Base-by-base conservation (phyloP, 2,888 invertebrate species). In the Drosophila formosana region DNA sequence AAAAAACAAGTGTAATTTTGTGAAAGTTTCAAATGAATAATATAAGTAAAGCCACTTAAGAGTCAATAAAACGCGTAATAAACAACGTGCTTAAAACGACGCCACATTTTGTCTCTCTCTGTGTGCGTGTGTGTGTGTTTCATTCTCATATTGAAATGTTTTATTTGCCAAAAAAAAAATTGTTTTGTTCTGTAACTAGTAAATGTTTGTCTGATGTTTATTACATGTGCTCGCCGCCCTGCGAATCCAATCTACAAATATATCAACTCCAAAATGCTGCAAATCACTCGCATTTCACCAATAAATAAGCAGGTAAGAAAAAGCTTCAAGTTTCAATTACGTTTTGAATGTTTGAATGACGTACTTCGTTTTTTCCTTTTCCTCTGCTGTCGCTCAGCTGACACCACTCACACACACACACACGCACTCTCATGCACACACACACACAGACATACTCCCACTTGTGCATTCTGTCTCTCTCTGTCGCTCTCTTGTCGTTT, bases 201-300 rank as follows among this genome's bases (percentile, higher is more conserved):
- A 52, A 61, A 63, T 65, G 43, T 60, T 58, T 71, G 50, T 80
- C 67, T 80, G 43, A 66, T 78, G 69, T 73, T 76, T 66, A 69
- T 82, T 87, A 57, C 79, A 87, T 84, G 79, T 81, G 76, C 55
- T 34, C 65, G 64, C 39, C 62, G 64, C 61, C 32, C 46, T 18
- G 5, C 9, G 51, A 55, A 34, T 55, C 60, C 55, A 61, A 70
- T 66, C 49, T 37, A 63, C 66, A 70, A 70, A 70, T 25, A 58
- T 46, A 61, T 43, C 47, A 45, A 46, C 26, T 34, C 51, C 57
- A 77, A 60, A 62, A 60, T 65, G 47, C 45, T 76, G 58, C 41
- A 55, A 73, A 52, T 34, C 28, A 45, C 51, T 13, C 57, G 41
- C 45, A 37, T 47, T 57, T n/a, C 26, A 23, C 47, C 39, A 41